These are phyloP conservation scores for Pyrochroa serraticornis DNA, from an alignment of 2,888 invertebrate genomes.

Conservation along the genomic window DNA sequence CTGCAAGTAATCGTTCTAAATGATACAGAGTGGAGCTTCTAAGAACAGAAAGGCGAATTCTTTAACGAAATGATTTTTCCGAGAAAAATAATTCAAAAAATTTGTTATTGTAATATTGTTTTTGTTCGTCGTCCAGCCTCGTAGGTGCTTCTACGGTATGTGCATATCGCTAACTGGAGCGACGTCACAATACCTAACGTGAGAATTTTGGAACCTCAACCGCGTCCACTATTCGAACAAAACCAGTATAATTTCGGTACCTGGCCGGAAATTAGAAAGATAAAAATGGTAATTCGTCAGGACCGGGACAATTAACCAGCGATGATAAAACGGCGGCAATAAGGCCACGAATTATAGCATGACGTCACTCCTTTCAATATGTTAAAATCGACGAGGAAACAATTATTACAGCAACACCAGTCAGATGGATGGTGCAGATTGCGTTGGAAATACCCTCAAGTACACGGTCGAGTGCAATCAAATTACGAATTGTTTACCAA, in stretches of 20 bases:
- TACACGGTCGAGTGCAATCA: too few relatives aligned
- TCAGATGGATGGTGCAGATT: too few relatives aligned
- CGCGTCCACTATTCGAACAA: conserved; percentile 1
- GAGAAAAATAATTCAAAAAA: conserved; percentile 17
- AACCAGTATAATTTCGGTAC: conserved; percentile 10
- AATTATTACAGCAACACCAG: too few relatives aligned
- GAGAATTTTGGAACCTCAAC: conserved; percentile 1
- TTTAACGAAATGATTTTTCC: conserved; percentile 9
- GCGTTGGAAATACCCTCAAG: too few relatives aligned
- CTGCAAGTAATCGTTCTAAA: conserved; percentile 36
- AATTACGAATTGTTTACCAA: too few relatives aligned
- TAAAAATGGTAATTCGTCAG: conserved; percentile 19
- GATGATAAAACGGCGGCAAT: conserved; percentile 10
- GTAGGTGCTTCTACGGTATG: background rate
- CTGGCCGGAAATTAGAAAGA: conserved; percentile 17
- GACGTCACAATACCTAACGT: background rate
- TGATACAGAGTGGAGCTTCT: conserved; percentile 21
- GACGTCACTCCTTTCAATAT: conserved; percentile 11
- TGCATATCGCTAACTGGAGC: background rate
- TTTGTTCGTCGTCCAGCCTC: background rate
- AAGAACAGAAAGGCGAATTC: background rate
- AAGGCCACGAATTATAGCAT: conserved; percentile 12
- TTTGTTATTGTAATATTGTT: conserved; percentile 22
- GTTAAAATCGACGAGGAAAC: conserved; percentile 4
- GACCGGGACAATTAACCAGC: conserved; percentile 8